phyloP scores from a whole-genome alignment of 1,140 invertebrate genomes.

The Drosophila pseudoobscura region DNA sequence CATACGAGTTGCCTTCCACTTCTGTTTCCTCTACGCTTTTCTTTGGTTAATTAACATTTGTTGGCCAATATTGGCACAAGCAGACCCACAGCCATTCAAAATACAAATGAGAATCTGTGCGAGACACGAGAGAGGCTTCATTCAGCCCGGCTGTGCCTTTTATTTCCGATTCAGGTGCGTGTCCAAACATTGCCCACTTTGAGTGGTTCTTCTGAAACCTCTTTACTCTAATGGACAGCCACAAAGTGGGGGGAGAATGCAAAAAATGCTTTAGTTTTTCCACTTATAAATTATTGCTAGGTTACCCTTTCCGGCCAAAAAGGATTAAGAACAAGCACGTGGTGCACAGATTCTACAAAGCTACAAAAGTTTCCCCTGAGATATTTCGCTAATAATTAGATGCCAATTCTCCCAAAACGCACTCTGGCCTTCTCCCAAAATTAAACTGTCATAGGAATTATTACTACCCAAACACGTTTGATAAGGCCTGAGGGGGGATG shows the following conservation, averaged over 20 bases:
- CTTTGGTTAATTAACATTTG: conserved; percentile 62
- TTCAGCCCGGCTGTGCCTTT: conserved; percentile 6
- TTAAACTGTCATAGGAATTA: conserved; percentile 48
- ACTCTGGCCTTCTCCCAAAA: conserved; percentile 34
- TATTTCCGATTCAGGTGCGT: conserved; percentile 37
- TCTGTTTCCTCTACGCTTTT: conserved; percentile 13
- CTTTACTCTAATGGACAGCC: not conserved
- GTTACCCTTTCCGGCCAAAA: not conserved
- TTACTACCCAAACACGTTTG: conserved; percentile 19
- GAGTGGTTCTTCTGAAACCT: conserved; percentile 5
- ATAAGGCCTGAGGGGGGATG: conserved; percentile 24
- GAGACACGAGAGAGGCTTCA: conserved; percentile 14
- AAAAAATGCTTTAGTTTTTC: not conserved
- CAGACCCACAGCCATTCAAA: conserved; percentile 17
- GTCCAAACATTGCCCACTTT: conserved; percentile 3
- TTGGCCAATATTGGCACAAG: conserved; percentile 59
- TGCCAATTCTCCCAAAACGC: conserved; percentile 29
- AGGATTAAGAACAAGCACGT: conserved; percentile 2
- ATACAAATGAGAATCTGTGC: conserved; percentile 36
- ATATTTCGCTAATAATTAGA: conserved; percentile 27
- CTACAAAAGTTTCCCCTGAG: not conserved
- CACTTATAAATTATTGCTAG: conserved; percentile 4
- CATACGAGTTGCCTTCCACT: conserved; percentile 14
- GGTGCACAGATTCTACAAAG: not conserved
- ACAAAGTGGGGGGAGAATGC: not conserved